A percentile compares a stretch with the other conserved stretches of the same genome.
These are phyloP conservation scores for Zaprionus inermis DNA, from an alignment of 1,140 invertebrate species.

Conservation along the genomic window DNA sequence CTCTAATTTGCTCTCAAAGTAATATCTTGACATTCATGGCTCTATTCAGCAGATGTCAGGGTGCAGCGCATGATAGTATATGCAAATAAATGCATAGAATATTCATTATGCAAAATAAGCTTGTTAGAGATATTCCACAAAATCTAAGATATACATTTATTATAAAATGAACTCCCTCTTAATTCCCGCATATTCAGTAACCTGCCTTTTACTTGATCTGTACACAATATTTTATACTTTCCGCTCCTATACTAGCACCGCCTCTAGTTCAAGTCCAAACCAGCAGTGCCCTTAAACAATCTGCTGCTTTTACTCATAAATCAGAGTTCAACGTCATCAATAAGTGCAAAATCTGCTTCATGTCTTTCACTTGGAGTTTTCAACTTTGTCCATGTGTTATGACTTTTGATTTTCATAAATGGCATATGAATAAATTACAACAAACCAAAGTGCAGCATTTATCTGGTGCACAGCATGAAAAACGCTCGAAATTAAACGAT, in stretches of 20 bases:
- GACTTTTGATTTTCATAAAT: background rate
- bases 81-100: too few species aligned
- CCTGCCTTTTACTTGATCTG: background rate
- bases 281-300: background rate
- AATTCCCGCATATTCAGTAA: background rate
- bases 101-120: too few species aligned
- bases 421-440: background rate
- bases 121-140: too few species aligned
- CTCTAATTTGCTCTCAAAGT: background rate
- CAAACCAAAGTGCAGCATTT: conserved; percentile 42
- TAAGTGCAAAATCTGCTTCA: conserved; percentile 6
- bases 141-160: too few species aligned
- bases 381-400: background rate
- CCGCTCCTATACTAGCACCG: background rate
- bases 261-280: background rate
- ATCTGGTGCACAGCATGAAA: conserved; percentile 31
- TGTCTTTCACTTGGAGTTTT: conserved; percentile 56
- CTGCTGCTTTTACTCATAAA: conserved; percentile 41
- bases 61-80: too few species aligned
- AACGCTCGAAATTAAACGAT: conserved; percentile 5
- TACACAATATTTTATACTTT: background rate
- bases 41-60: too few species aligned
- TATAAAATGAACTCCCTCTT: background rate
- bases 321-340: conserved; percentile 16
- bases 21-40: too few species aligned